Evolutionary conservation across 1,140 invertebrate species (phyloP), one percentile per base, ranked within the genome.

Genomic region (Fopius arisanus): DNA sequence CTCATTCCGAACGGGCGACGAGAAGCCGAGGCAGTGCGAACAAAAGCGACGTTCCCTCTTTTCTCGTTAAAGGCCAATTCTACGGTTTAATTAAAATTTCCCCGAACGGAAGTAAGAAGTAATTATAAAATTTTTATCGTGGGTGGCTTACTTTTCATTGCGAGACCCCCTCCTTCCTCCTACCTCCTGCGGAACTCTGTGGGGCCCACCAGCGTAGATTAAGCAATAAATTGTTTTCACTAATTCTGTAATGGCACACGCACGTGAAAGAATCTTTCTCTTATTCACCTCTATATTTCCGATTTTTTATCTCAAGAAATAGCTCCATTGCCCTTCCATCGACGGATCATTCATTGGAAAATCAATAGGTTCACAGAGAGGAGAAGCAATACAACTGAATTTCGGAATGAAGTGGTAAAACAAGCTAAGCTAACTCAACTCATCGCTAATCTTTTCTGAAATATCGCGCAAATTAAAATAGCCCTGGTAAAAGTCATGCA

Each of bases 71-170:
- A 82, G 79, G 78, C 79, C 79, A 83, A 83, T 78, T 83, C 83
- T 83, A 78, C 78, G 78, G 77, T 85, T 84, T 85, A 85, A 85
- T 85, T 85, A 85, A 85, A 85, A 85, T 83, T 84, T 80, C 79
- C 80, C 79, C 78, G 78, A 83, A 82, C 79, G 78, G 81, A 83
- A 79, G 81, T 84, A 83, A 84, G 83, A 85, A 84, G 82, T 82
- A 85, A 85, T 84, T 85, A 85, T 83, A 83, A 84, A 81, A 84
- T 85, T 85, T 84, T 85, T 85, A 85, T 83, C 83, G 78, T 79
- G 75, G 78, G 78, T 79, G 76, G 78, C 59, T 76, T 79, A 79
- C 65, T 73, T 81, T 81, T 82, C 72, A 76, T 72, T 74, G 77
- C 29, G 9, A 48, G 5, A 31, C 65, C 67, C 70, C 65, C 76